Conservation (phyloP, 1,140 invertebrate species). For the Dendroctonus ponderosae region DNA sequence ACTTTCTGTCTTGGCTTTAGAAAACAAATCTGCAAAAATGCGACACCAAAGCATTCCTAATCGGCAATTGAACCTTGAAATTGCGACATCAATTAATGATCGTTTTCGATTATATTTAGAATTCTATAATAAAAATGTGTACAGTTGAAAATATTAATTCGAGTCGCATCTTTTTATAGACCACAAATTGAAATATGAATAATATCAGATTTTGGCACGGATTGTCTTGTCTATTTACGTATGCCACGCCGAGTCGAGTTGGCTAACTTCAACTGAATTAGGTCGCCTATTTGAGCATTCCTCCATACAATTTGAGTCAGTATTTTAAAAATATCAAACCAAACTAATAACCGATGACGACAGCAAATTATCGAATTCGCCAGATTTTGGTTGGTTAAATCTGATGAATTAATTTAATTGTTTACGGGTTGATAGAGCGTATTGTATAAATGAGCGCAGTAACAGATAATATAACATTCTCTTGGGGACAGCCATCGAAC, state of each 20-base stretch:
- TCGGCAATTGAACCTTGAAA: no score
- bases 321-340: neutral
- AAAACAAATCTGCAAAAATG: no score
- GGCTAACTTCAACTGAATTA: neutral
- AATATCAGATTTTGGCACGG: conserved; percentile 4
- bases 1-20: no score
- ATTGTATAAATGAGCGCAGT: neutral
- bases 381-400: neutral
- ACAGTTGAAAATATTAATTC: no score
- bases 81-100: no score
- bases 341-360: neutral
- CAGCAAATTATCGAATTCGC: neutral
- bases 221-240: neutral
- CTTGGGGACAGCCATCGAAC: neutral
- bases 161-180: no score
- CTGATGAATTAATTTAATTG: neutral
- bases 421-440: no score
- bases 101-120: no score
- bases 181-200: neutral
- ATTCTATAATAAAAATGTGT: no score
- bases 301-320: neutral
- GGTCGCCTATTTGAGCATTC: neutral
- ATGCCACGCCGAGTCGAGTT: no score
- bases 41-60: no score
- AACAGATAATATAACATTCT: neutral